Conservation (phyloP, 2,113 vertebrate species). For the Stigmatopora argus region DNA sequence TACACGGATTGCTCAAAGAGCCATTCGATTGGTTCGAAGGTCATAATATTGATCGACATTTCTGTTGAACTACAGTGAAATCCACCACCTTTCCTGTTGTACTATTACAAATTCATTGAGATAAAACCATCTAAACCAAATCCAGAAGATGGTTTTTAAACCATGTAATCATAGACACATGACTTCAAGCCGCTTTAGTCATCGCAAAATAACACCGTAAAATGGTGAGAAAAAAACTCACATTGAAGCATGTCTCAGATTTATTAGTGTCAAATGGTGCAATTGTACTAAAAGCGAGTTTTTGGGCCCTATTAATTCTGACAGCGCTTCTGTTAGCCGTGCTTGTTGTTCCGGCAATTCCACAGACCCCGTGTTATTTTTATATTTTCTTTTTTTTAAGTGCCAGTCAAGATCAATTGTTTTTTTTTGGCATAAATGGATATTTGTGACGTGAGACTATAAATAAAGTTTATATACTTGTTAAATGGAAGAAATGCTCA, state of each 20-base stretch:
- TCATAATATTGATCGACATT: too few relatives aligned
- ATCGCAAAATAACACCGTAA: slow-evolving; percentile 14
- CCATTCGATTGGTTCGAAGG: too few relatives aligned
- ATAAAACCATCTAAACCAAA: neutral
- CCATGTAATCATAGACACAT: slow-evolving; percentile 8
- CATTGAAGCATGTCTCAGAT: neutral
- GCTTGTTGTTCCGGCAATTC: neutral
- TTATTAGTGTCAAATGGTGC: neutral
- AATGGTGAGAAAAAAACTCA: neutral
- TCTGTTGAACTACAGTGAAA: too few relatives aligned
- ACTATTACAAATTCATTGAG: neutral
- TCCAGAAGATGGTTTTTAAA: slow-evolving; percentile 10
- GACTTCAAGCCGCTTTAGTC: slow-evolving; percentile 15
- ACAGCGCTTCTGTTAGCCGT: neutral
- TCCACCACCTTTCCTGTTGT: neutral
- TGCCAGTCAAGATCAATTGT: neutral
- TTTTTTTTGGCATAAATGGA: neutral
- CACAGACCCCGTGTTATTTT: neutral
- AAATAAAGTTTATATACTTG: neutral
- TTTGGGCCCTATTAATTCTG: neutral
- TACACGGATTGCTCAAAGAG: too few relatives aligned
- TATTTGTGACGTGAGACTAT: neutral
- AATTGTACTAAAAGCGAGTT: neutral
- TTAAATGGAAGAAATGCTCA: neutral
- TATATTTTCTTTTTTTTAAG: neutral